A percentile compares a stretch with the other conserved stretches of the same genome.
Evolutionary conservation across 2,888 invertebrate genomes (phyloP).

Genomic region (Drosophila borealis): DNA sequence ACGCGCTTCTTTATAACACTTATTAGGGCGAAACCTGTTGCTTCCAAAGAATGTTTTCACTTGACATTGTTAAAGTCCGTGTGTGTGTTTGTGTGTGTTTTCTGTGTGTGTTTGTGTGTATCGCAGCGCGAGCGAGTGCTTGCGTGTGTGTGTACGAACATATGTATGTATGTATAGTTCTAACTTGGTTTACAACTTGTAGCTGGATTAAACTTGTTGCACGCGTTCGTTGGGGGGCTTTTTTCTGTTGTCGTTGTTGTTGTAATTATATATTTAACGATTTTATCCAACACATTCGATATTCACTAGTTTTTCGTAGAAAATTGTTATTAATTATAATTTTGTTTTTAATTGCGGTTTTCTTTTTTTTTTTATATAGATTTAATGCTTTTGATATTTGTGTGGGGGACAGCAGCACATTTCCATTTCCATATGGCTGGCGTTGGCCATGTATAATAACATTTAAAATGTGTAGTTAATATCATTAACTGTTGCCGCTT

Average conservation of each 20-base stretch:
- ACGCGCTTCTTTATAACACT: conserved; percentile 64
- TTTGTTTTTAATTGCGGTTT: conserved; percentile 12
- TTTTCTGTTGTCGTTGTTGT: conserved; percentile 18
- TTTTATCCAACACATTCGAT: conserved; percentile 44
- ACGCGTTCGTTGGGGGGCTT: conserved; percentile 52
- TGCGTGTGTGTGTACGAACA: conserved; percentile 29
- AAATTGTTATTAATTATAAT: conserved; percentile 40
- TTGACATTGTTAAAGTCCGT: conserved; percentile 71
- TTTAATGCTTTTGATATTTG: conserved; percentile 36
- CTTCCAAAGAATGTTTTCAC: conserved; percentile 81
- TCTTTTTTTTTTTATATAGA: conserved; percentile 20
- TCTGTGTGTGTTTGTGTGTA: conserved; percentile 38
- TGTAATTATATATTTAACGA: conserved; percentile 22
- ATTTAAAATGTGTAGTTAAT: conserved; percentile 74
- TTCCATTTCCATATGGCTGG: conserved; percentile 61
- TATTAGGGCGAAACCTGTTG: conserved; percentile 79
- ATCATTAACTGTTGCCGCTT: conserved; percentile 57
- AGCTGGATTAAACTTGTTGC: conserved; percentile 73
- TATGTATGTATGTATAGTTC: conserved; percentile 39
- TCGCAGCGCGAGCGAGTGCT: conserved; percentile 31
- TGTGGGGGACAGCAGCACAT: conserved; percentile 54
- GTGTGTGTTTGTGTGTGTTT: conserved; percentile 37
- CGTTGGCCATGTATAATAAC: conserved; percentile 66
- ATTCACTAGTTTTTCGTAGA: conserved; percentile 38
- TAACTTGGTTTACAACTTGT: conserved; percentile 75